phyloP scores from a whole-genome alignment of 2,113 vertebrate genomes.

The Mungos mungo region DNA sequence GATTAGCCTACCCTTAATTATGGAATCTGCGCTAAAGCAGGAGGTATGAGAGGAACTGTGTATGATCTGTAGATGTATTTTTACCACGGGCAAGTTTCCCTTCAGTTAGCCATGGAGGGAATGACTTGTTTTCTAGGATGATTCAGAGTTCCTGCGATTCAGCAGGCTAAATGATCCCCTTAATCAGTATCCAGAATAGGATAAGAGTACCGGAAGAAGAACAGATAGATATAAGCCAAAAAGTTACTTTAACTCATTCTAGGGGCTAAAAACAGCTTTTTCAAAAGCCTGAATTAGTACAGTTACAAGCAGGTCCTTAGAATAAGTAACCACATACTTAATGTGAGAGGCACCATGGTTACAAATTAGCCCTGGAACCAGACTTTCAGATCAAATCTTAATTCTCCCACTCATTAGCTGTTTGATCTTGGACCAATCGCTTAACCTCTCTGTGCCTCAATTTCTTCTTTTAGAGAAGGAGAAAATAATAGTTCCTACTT shows the following conservation, averaged over 20 bases:
- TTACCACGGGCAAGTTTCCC: slow-evolving; percentile 51
- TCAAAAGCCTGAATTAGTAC: slow-evolving; percentile 3
- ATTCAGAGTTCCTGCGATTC: slow-evolving; percentile 56
- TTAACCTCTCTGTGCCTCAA: background rate
- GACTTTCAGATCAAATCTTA: background rate
- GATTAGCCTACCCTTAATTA: slow-evolving; percentile 65
- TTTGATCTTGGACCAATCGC: background rate
- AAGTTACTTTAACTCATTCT: slow-evolving; percentile 32
- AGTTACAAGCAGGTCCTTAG: slow-evolving; percentile 46
- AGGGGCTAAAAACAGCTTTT: slow-evolving; percentile 32
- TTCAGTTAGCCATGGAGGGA: slow-evolving; percentile 8
- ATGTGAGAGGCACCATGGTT: background rate
- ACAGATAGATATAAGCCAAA: slow-evolving; percentile 19
- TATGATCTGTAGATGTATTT: slow-evolving; percentile 42
- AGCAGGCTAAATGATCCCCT: slow-evolving; percentile 23
- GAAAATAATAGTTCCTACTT: background rate
- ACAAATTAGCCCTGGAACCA: background rate
- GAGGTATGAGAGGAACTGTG: slow-evolving; percentile 24
- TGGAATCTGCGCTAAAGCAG: background rate
- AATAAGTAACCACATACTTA: background rate
- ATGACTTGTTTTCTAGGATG: slow-evolving; percentile 54
- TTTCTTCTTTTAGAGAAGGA: background rate
- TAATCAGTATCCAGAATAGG: slow-evolving; percentile 43
- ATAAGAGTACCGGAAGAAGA: slow-evolving; percentile 29
- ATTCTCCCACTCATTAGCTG: background rate